These are phyloP conservation scores for Brachyalestes nurse DNA, from an alignment of 2,797 vertebrate genomes.

Conservation along the genomic window DNA sequence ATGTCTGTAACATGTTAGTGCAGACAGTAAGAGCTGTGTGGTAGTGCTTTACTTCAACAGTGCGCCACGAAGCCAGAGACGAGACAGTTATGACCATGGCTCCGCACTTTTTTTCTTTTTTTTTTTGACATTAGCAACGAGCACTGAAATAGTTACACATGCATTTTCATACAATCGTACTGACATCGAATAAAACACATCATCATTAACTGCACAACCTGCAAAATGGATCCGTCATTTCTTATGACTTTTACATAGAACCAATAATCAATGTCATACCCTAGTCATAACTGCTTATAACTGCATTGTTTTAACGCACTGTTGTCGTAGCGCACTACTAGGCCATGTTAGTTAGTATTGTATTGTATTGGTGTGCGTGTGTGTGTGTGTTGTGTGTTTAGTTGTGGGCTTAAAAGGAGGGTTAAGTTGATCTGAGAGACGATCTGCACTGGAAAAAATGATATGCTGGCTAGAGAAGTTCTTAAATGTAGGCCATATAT, in stretches of 20 bases:
- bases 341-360: conserved; percentile 55
- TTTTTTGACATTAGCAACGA: conserved; percentile 45
- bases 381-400: conserved; percentile 23
- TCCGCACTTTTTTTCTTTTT: conserved; percentile 15
- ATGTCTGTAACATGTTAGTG: conserved; percentile 81
- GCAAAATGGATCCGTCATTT: conserved; percentile 32
- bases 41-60: conserved; percentile 48
- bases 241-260: conserved; percentile 30
- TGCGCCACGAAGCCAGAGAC: conserved; percentile 36
- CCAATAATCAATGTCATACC: conserved; percentile 18
- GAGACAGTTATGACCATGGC: conserved; percentile 34
- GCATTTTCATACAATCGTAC: conserved; percentile 41
- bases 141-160: conserved; percentile 45
- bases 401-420: conserved; percentile 43
- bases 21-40: conserved; percentile 73
- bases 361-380: conserved; percentile 48
- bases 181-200: conserved; percentile 36
- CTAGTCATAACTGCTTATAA: conserved; percentile 40
- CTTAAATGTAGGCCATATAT: conserved; percentile 1
- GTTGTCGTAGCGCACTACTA: conserved; percentile 46
- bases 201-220: conserved; percentile 25
- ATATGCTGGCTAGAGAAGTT: not conserved
- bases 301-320: conserved; percentile 46
- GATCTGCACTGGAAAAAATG: conserved; percentile 50
- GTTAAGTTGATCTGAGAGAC: conserved; percentile 54